phyloP scores from a whole-genome alignment of 1,140 invertebrate species.

The Tetragnatha versicolor region DNA sequence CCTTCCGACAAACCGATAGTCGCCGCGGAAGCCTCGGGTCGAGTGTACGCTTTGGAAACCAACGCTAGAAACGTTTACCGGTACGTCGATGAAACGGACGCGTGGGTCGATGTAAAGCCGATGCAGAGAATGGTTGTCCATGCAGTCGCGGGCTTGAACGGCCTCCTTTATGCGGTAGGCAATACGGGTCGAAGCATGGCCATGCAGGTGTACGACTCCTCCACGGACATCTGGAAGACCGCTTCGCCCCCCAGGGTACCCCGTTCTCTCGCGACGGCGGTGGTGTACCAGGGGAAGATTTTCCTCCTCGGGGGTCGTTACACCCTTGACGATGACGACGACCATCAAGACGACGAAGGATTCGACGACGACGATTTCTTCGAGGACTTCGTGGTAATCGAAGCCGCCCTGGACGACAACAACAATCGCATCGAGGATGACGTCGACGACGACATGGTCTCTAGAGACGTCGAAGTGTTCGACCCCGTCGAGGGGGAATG shows the following conservation, averaged over 20 bases:
- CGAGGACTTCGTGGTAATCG: too few species aligned
- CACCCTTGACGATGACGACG: too few species aligned
- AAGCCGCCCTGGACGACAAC: too few species aligned
- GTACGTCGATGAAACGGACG: background rate
- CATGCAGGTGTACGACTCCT: background rate
- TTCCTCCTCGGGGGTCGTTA: conserved; percentile 4
- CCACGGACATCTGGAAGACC: background rate
- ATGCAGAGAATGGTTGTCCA: background rate
- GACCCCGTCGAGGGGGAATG: background rate
- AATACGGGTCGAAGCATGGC: background rate
- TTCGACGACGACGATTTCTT: too few species aligned
- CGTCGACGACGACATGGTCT: background rate
- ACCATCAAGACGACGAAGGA: too few species aligned
- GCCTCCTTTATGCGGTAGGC: conserved; percentile 3
- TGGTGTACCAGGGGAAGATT: background rate
- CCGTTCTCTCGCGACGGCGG: background rate
- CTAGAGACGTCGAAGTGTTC: background rate
- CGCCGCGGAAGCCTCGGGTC: background rate
- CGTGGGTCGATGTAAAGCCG: background rate
- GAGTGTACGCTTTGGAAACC: background rate
- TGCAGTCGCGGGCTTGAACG: background rate
- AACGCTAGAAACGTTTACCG: background rate
- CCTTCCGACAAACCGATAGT: background rate
- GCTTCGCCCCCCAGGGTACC: background rate
- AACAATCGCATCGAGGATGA: too few species aligned